Evolutionary conservation across 2,888 invertebrate species (phyloP), one percentile per base, ranked within the genome.

Genomic region (Acleris literana): DNA sequence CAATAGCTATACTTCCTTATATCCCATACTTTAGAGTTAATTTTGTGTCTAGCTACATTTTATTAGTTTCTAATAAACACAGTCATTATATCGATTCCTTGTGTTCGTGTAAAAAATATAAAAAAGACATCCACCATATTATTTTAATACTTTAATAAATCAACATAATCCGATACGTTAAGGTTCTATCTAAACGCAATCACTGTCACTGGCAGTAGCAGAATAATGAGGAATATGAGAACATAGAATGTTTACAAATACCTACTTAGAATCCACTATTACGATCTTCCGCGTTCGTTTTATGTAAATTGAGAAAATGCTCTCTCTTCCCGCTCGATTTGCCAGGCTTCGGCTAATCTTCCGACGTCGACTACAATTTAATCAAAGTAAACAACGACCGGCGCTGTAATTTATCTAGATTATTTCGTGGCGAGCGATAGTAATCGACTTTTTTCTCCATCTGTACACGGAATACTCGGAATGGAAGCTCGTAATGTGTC

Each of bases 291-390:
- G 82, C 85, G 81, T 88, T 85, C 84, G 76, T 86, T 86, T 87
- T 88, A 90, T 90, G 90, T 88, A 90, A 90, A 92, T 90, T 82
- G 83, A 82, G 88, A 86, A 85, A 90, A 89, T 83, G 80, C 87
- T 87, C 81, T 78, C 85, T 86, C 84, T 84, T 82, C 82, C 83
- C 81, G 88, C 87, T 87, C 92, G 88, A 90, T 91, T 92, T 89
- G 88, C 88, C 86, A 85, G 85, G 87, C 90, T 88, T 86, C 83
- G 77, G 89, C 90, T 92, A 91, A 92, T 92, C 92, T 91, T 86
- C 86, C 85, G 81, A 84, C 88, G 90, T 91, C 88, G 87, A 89
- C 88, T 91, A 91, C 92, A 92, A 90, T 92, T 92, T 92, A 92
- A 92, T 92, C 92, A 92, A 90, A 92, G 89, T 88, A 92, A 92